These are phyloP conservation scores for Drosophila obscura DNA, from an alignment of 1,140 invertebrate species.

Conservation along the genomic window DNA sequence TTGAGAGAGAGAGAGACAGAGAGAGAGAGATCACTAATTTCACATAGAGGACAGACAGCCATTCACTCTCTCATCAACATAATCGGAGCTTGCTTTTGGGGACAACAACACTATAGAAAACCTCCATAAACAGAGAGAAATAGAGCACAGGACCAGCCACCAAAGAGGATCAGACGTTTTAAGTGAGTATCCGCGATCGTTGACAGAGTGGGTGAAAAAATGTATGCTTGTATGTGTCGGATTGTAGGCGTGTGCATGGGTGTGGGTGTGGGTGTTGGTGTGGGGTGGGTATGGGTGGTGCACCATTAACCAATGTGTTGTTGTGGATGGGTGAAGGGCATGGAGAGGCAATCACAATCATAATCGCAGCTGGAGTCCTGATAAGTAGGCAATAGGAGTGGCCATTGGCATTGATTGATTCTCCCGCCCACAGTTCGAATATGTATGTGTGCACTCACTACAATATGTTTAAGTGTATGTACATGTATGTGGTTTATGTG, in stretches of 20 bases:
- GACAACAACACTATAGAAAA: conserved; percentile 15
- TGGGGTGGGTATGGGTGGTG: not conserved
- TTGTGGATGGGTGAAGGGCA: too few relatives aligned
- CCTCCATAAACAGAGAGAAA: conserved; percentile 9
- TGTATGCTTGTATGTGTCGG: not conserved
- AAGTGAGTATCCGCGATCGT: too few relatives aligned
- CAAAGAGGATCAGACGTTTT: too few relatives aligned
- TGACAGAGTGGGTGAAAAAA: not conserved
- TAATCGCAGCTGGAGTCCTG: too few relatives aligned
- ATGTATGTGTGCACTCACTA: conserved; percentile 1
- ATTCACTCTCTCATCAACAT: conserved; percentile 1
- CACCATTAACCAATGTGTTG: too few relatives aligned
- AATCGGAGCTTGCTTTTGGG: not conserved
- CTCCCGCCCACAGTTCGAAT: not conserved
- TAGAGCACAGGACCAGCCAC: too few relatives aligned
- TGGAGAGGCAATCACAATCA: too few relatives aligned
- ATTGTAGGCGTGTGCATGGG: conserved; percentile 7
- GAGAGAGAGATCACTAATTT: conserved; percentile 8
- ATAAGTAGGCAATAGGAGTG: too few relatives aligned
- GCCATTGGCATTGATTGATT: not conserved
- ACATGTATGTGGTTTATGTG: not conserved
- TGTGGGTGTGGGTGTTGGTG: too few relatives aligned
- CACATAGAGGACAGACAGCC: conserved; percentile 12
- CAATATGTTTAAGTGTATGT: not conserved
- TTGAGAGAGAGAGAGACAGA: conserved; percentile 21